Conservation (phyloP, 92 coral and sea anemone species). For the Porites rus region DNA sequence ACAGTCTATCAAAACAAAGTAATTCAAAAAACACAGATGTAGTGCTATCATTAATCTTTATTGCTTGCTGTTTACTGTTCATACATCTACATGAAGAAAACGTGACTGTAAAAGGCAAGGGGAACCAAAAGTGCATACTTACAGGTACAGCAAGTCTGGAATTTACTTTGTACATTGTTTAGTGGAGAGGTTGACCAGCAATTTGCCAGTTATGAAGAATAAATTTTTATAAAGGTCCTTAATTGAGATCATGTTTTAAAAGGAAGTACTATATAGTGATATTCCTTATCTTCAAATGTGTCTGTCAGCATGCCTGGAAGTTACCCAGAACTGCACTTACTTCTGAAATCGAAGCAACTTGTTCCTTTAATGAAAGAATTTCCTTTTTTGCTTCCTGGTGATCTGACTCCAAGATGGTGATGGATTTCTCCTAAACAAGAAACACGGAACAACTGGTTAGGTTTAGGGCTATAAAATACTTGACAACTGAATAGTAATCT, state of each 20-base stretch:
- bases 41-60: too few relatives aligned
- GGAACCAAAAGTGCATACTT: background rate
- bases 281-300: background rate
- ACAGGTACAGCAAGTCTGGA: background rate
- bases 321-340: constrained; percentile 3
- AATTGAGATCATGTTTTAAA: too few relatives aligned
- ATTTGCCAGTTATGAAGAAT: too few relatives aligned
- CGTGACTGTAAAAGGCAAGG: background rate
- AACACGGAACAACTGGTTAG: background rate
- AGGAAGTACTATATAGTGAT: background rate
- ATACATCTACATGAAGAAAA: too few relatives aligned
- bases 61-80: too few relatives aligned
- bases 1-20: constrained; percentile 28
- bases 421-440: constrained; percentile 9
- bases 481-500: too few relatives aligned
- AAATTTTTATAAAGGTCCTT: too few relatives aligned
- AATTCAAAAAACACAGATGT: background rate
- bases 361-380: constrained; percentile 38
- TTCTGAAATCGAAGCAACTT: constrained; percentile 24
- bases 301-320: background rate
- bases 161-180: background rate
- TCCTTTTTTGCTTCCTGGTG: constrained; percentile 33
- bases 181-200: too few relatives aligned
- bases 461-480: too few relatives aligned
- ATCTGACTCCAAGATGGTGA: constrained; percentile 24